Conservation (phyloP, 2,797 vertebrate genomes). For the Phrynocephalus vlangalii region DNA sequence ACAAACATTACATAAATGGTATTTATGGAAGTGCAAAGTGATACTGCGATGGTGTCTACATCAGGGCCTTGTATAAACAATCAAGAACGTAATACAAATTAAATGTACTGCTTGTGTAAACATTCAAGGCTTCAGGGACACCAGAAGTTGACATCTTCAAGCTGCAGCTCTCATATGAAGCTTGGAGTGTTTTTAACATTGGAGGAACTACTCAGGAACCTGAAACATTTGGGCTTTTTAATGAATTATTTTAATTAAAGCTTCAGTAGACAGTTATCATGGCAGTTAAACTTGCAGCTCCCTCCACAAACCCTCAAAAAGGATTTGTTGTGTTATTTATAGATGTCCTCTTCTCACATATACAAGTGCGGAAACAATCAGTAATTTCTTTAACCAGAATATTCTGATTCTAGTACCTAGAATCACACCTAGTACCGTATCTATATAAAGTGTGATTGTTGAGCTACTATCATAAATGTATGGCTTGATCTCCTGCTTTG, state of each 20-base stretch:
- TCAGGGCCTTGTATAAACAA: slow-evolving; percentile 1
- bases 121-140: not conserved
- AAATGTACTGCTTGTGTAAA: not conserved
- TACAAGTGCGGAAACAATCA: not conserved
- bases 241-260: not conserved
- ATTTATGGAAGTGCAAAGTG: slow-evolving; percentile 5
- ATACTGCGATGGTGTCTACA: not conserved
- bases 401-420: not conserved
- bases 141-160: not conserved
- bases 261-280: not conserved
- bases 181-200: not conserved
- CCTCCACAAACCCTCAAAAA: not conserved
- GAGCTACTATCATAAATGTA: not conserved
- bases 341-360: not conserved
- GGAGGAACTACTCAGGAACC: not conserved
- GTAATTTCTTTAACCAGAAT: not conserved
- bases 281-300: not conserved
- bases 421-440: not conserved
- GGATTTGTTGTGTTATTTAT: not conserved
- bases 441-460: not conserved
- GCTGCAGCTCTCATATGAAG: not conserved
- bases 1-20: not conserved
- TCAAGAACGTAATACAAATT: slow-evolving; percentile 1
- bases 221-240: not conserved
- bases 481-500: not conserved